Evolutionary conservation across 2,888 invertebrate species (phyloP).

Genomic region (Lepidochitona cinerea): DNA sequence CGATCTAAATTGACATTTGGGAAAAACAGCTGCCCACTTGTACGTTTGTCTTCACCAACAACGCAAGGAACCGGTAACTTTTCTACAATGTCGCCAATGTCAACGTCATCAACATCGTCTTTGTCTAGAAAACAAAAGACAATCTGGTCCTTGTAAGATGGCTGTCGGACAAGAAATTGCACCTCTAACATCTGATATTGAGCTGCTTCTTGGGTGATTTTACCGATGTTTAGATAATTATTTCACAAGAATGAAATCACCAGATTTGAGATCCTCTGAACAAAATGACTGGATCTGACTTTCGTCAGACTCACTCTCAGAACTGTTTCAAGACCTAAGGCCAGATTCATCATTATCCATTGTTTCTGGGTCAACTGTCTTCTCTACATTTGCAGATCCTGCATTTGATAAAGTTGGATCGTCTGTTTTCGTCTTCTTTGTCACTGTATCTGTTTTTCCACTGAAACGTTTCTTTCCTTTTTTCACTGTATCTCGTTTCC

Average conservation of each 20-base stretch:
- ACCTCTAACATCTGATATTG: neutral
- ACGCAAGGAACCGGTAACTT: neutral
- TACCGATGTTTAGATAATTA: neutral
- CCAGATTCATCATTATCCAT: too few relatives aligned
- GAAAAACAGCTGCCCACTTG: neutral
- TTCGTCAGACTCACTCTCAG: neutral
- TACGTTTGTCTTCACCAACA: neutral
- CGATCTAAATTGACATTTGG: neutral
- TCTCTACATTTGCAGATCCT: too few relatives aligned
- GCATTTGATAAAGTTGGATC: neutral
- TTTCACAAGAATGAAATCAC: neutral
- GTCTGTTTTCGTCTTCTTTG: neutral
- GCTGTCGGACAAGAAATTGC: neutral
- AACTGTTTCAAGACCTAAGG: too few relatives aligned
- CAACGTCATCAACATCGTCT: neutral
- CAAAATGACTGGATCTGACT: neutral
- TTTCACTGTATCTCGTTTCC: neutral
- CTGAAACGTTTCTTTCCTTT: neutral
- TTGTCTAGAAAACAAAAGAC: neutral
- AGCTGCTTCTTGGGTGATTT: neutral
- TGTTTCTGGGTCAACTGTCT: too few relatives aligned
- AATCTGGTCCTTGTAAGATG: neutral
- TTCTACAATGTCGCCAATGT: neutral
- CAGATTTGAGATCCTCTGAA: neutral
- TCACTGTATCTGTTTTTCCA: neutral